Evolutionary conservation across 92 coral and sea anemone species (phyloP), one percentile per base, ranked within the genome.

Genomic region (Scolanthus callimorphus): DNA sequence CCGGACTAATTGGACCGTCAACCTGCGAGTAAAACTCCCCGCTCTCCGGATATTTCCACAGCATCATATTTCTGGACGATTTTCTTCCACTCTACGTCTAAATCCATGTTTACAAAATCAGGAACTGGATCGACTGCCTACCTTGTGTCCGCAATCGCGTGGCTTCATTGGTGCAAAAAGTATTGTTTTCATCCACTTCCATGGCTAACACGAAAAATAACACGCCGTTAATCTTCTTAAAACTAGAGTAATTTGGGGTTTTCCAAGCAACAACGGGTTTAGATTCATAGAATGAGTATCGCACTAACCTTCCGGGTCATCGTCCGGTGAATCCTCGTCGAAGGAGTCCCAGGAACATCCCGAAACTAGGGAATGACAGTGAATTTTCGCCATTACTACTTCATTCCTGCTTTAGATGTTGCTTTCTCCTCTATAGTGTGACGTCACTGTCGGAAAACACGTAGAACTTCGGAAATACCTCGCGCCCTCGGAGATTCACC

Each of bases 161-260:
- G 85, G 99, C 96, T 77, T 94, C 96, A 59, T 76, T 79, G 34
- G 67, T 51, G 49, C 85, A 82, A 50, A 73, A 77, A 65, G 79
- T 84, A 94, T 88, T 94, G 99, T 88, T 94, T 77, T 94, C 96
- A 74, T 88, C 99, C 88, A 82, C 99, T 77, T 81, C 96, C 96
- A 87, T 87, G 46, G 96, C 96, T 87, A 63, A 52, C 67, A 63
- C 67, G 73, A 74, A 87, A 77, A 80, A 90, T 76, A 80, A 84
- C 81, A 84, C 62, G 71, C 59, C 71, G 73, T 90, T 77, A 88
- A 73, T 71, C 76, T 66, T 55, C 59, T 53, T 47, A 68, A 77
- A 53, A 80, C 67, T 80, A 73, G 76, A 51, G 21, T 62, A 73
- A 69, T 43, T 54, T 51, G 45, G 45, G 34, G 17, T 60, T 44